Conservation (phyloP, 2,888 invertebrate species). For the Sycophila texana region DNA sequence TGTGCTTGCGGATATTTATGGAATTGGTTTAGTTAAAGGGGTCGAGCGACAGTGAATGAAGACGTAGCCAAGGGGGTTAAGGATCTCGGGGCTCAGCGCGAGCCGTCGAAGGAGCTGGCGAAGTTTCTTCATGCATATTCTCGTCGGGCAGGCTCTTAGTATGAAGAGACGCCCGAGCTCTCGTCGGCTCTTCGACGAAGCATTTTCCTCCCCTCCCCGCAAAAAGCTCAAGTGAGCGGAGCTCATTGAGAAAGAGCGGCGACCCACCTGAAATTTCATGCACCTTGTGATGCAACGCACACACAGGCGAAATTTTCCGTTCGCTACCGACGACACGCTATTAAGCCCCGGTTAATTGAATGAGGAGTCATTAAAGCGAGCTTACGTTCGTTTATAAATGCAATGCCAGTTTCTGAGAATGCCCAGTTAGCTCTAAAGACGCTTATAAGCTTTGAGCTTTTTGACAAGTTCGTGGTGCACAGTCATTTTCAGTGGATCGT, state of each 20-base stretch:
- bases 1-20: too few species aligned
- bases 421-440: too few species aligned
- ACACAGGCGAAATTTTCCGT: background rate
- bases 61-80: constrained; percentile 30
- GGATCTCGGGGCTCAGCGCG: constrained; percentile 46
- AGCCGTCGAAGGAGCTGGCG: constrained; percentile 27
- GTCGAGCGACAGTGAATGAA: constrained; percentile 20
- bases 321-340: background rate
- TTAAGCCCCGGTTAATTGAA: constrained; percentile 28
- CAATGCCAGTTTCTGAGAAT: too few species aligned
- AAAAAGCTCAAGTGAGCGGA: background rate
- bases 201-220: constrained; percentile 7
- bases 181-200: constrained; percentile 36
- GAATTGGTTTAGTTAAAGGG: background rate
- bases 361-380: background rate
- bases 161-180: constrained; percentile 10
- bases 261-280: constrained; percentile 33
- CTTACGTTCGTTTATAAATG: too few species aligned
- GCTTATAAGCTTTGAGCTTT: too few species aligned
- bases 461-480: too few species aligned
- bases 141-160: constrained; percentile 9
- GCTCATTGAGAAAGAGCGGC: constrained; percentile 17
- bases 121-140: constrained; percentile 51
- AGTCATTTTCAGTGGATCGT: too few species aligned
- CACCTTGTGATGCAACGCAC: constrained; percentile 24